Percentiles rank a stretch among this genome's conserved stretches.
Evolutionary conservation across 2,888 invertebrate genomes (phyloP).

Genomic region (Conus canariensis): DNA sequence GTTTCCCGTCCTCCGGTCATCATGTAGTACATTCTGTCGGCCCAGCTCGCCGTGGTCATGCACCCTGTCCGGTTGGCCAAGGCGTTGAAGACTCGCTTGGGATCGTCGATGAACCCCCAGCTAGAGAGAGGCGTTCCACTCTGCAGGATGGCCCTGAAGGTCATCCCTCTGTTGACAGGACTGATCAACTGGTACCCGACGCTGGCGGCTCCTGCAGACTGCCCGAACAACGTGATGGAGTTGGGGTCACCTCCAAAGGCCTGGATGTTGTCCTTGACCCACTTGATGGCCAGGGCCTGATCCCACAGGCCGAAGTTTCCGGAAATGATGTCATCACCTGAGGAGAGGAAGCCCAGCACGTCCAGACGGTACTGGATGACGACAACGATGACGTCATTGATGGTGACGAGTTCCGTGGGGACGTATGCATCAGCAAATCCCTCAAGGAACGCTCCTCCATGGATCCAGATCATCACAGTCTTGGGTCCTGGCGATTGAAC

Average conservation of each 20-base stretch:
- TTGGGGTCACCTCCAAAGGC: no score
- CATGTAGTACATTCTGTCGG: background rate
- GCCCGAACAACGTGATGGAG: slow-evolving; percentile 33
- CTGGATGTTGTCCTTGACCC: slow-evolving; percentile 43
- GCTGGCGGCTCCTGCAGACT: slow-evolving; percentile 35
- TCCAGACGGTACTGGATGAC: slow-evolving; percentile 42
- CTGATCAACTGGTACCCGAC: slow-evolving; percentile 32
- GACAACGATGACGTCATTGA: slow-evolving; percentile 41
- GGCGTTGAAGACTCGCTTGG: background rate
- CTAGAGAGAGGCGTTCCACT: slow-evolving; percentile 18
- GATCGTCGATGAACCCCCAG: background rate
- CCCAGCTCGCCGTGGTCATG: background rate
- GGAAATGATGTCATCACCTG: slow-evolving; percentile 19
- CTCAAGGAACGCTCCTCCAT: slow-evolving; percentile 20
- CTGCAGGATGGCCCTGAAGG: slow-evolving; percentile 30
- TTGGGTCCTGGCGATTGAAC: background rate
- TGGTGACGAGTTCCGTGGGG: slow-evolving; percentile 21
- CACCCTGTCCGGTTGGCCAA: slow-evolving; percentile 24
- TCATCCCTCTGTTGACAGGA: slow-evolving; percentile 8
- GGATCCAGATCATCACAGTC: slow-evolving; percentile 41
- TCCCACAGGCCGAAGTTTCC: slow-evolving; percentile 43
- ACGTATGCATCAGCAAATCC: background rate
- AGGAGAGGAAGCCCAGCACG: slow-evolving; percentile 38
- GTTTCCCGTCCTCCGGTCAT: background rate
- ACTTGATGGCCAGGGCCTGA: slow-evolving; percentile 30